phyloP scores from a whole-genome alignment of 2,113 vertebrate species.

The Pollimyrus isidori region DNA sequence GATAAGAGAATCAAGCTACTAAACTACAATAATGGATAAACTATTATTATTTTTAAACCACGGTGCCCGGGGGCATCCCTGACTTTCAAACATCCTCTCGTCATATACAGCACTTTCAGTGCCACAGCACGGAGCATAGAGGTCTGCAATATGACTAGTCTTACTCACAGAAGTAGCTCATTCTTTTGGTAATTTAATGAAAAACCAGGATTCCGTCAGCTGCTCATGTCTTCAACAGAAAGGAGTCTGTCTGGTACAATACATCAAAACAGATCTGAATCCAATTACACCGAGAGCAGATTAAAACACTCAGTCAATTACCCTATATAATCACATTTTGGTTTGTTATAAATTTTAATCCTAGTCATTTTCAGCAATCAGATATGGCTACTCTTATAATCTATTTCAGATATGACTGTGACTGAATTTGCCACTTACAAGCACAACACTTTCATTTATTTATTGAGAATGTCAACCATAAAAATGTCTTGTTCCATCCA shows the following conservation, averaged over 20 bases:
- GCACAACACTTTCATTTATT: neutral
- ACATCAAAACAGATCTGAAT: neutral
- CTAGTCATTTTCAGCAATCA: constrained; percentile 17
- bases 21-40: neutral
- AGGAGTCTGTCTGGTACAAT: neutral
- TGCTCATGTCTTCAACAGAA: neutral
- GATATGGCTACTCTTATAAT: constrained; percentile 9
- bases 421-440: neutral
- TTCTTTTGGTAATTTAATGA: neutral
- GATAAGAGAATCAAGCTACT: neutral
- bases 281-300: constrained; percentile 14
- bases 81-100: neutral
- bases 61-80: neutral
- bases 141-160: neutral
- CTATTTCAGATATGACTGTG: constrained; percentile 6
- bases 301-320: constrained; percentile 16
- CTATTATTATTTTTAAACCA: neutral
- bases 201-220: neutral
- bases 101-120: neutral
- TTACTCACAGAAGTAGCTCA: constrained; percentile 34
- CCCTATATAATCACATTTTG: constrained; percentile 10
- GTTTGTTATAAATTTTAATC: constrained; percentile 6
- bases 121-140: neutral
- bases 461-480: neutral
- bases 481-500: neutral